Evolutionary conservation across 30 jellyfish, hydroid and myxozoan species (phyloP).

Genomic region (Clytia hemisphaerica): DNA sequence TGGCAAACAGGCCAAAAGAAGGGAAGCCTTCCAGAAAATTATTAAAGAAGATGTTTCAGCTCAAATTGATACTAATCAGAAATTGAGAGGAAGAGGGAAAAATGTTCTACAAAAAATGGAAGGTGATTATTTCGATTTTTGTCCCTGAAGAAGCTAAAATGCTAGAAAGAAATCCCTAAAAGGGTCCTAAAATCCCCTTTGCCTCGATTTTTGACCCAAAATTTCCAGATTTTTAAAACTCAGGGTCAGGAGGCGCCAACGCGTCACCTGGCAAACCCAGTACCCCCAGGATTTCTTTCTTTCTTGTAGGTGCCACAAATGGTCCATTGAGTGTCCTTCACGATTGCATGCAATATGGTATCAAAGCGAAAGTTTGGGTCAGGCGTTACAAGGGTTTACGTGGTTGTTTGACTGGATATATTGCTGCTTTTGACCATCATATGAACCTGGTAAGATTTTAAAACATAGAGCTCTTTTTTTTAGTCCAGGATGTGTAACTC

Average conservation of each 20-base stretch:
- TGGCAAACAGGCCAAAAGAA: too few species aligned
- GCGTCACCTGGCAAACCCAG: not conserved
- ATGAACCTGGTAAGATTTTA: conserved; percentile 89
- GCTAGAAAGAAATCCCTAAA: too few species aligned
- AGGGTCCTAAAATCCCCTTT: too few species aligned
- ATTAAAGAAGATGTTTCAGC: not conserved
- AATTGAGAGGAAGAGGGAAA: conserved; percentile 6
- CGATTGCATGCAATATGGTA: conserved; percentile 67
- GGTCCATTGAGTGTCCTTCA: conserved; percentile 67
- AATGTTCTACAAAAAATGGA: conserved; percentile 32
- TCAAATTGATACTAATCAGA: conserved; percentile 1
- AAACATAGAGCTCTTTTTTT: too few species aligned
- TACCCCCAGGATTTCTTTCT: not conserved
- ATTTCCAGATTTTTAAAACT: too few species aligned
- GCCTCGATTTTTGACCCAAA: too few species aligned
- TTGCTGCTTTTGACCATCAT: conserved; percentile 88
- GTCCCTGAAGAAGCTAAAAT: too few species aligned
- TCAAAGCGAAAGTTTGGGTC: conserved; percentile 82
- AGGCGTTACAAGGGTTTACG: conserved; percentile 71
- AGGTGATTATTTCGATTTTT: too few species aligned
- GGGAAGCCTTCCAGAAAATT: conserved; percentile 14
- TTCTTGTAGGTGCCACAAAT: not conserved
- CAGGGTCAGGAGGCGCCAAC: not conserved
- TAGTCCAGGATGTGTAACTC: too few species aligned
- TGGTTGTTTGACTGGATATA: conserved; percentile 76